Percentiles rank a stretch among this genome's conserved stretches.
These are phyloP conservation scores for Drosophila lacicola DNA, from an alignment of 2,888 invertebrate genomes.

Conservation along the genomic window DNA sequence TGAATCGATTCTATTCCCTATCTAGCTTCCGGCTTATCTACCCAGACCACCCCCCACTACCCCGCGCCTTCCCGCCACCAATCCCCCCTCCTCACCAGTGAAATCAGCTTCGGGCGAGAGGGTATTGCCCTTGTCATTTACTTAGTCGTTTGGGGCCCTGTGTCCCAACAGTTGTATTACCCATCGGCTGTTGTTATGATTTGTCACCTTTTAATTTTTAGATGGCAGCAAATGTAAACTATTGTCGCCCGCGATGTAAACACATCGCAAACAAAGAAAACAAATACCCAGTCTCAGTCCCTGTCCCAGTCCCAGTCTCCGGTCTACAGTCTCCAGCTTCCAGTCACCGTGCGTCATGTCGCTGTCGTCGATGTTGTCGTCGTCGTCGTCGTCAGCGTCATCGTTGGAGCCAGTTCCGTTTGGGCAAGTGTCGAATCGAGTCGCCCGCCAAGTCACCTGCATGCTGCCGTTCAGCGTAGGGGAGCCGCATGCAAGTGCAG, in stretches of 20 bases:
- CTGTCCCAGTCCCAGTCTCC: constrained; percentile 30
- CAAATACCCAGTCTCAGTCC: constrained; percentile 53
- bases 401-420: constrained; percentile 17
- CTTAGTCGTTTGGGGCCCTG: constrained; percentile 8
- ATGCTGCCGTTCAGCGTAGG: constrained; percentile 13
- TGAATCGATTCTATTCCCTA: constrained; percentile 2
- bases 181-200: constrained; percentile 69
- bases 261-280: constrained; percentile 65
- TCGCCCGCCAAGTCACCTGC: constrained; percentile 49
- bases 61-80: no score
- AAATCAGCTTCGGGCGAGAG: constrained; percentile 20
- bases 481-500: constrained; percentile 6
- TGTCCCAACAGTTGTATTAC: constrained; percentile 10
- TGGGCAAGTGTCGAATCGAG: constrained; percentile 25
- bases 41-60: no score
- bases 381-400: constrained; percentile 19
- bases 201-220: constrained; percentile 79
- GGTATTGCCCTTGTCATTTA: constrained; percentile 49
- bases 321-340: constrained; percentile 26
- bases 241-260: constrained; percentile 74
- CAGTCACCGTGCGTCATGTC: constrained; percentile 51
- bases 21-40: constrained; percentile 28
- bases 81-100: no score
- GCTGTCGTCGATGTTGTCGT: constrained; percentile 35
- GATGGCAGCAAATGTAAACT: constrained; percentile 76